Conservation (phyloP, 2,113 vertebrate species). For the Hemibagrus wyckioides region DNA sequence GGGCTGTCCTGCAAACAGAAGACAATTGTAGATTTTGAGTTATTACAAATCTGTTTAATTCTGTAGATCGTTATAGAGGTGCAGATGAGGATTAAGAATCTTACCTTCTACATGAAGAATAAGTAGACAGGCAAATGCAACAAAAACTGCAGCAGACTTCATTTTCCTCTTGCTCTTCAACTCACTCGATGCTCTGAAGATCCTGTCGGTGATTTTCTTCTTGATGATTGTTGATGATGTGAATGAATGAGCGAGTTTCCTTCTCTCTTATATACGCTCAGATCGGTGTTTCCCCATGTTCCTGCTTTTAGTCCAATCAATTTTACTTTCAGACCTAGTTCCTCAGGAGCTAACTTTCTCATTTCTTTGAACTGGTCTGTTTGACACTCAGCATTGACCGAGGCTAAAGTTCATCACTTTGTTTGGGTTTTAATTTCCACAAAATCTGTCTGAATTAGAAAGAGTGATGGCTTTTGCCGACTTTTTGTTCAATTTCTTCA, state of each 20-base stretch:
- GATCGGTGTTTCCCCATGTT: not conserved
- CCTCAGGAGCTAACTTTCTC: not conserved
- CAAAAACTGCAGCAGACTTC: constrained; percentile 42
- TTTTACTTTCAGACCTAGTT: not conserved
- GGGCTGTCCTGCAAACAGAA: constrained; percentile 37
- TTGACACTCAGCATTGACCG: not conserved
- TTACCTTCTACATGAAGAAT: constrained; percentile 43
- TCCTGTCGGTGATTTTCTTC: not conserved
- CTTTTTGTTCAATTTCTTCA: no score
- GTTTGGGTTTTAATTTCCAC: not conserved
- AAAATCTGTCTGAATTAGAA: not conserved
- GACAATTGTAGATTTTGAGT: not conserved
- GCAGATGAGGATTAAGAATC: not conserved
- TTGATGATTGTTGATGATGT: not conserved
- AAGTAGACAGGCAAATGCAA: constrained; percentile 29
- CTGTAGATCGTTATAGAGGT: not conserved
- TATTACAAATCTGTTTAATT: not conserved
- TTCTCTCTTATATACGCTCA: constrained; percentile 17
- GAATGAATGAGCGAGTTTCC: not conserved
- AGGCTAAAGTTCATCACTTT: not conserved
- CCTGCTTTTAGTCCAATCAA: not conserved
- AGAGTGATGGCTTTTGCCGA: not conserved
- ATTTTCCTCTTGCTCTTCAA: constrained; percentile 31
- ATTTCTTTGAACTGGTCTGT: not conserved
- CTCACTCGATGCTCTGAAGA: constrained; percentile 8